Percentiles rank a stretch among this genome's conserved stretches.
Evolutionary conservation across 2,888 invertebrate genomes (phyloP).

Genomic region (Melanostoma scalare): DNA sequence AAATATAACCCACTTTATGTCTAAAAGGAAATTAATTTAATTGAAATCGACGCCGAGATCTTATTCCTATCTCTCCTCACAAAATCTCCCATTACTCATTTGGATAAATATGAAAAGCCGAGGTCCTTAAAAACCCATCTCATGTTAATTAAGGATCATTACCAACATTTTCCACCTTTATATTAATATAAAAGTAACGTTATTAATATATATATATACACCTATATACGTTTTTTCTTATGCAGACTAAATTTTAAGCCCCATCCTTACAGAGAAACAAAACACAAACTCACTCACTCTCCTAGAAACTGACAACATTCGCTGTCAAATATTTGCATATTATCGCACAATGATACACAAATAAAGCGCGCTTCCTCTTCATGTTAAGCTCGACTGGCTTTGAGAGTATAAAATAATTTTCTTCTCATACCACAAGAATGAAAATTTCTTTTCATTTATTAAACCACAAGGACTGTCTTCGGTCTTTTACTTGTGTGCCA

Average conservation of each 20-base stretch:
- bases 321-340: slow-evolving; percentile 64
- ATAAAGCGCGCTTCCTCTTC: slow-evolving; percentile 55
- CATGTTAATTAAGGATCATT: slow-evolving; percentile 42
- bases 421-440: slow-evolving; percentile 59
- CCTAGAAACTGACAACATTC: slow-evolving; percentile 1
- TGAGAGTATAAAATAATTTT: slow-evolving; percentile 52
- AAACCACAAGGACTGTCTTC: slow-evolving; percentile 61
- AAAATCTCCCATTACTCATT: slow-evolving; percentile 6
- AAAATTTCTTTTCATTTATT: slow-evolving; percentile 71
- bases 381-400: slow-evolving; percentile 1
- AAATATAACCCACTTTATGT: too few species aligned
- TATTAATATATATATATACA: slow-evolving; percentile 49
- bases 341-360: slow-evolving; percentile 69
- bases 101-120: not conserved
- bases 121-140: slow-evolving; percentile 42
- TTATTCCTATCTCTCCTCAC: slow-evolving; percentile 11
- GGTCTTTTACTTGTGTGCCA: not conserved
- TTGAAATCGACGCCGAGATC: slow-evolving; percentile 31
- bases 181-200: slow-evolving; percentile 60
- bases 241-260: not conserved
- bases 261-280: not conserved
- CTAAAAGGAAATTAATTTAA: not conserved
- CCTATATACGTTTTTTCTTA: not conserved
- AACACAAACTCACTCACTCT: not conserved
- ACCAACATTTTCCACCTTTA: slow-evolving; percentile 43